Evolutionary conservation across 2,888 invertebrate species (phyloP).

Genomic region (Notodonta ziczac): DNA sequence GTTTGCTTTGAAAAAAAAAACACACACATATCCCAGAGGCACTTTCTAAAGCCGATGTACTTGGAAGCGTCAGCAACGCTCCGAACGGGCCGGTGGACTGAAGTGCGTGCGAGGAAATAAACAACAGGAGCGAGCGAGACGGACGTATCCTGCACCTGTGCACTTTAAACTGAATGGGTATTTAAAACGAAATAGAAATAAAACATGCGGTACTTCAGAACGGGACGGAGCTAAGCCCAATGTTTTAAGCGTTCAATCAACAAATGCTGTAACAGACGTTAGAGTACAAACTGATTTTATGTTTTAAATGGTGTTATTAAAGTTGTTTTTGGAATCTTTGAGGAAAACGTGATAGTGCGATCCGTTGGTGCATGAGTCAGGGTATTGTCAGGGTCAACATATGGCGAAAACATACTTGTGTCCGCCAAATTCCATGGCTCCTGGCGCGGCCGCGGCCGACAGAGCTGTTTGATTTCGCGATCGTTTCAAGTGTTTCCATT

Average conservation of each 20-base stretch:
- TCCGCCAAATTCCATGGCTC: slow-evolving; percentile 66
- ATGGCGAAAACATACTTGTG: slow-evolving; percentile 70
- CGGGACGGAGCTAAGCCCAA: slow-evolving; percentile 56
- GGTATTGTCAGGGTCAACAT: slow-evolving; percentile 81
- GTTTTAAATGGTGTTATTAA: slow-evolving; percentile 21
- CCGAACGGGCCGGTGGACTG: slow-evolving; percentile 63
- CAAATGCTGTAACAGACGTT: slow-evolving; percentile 46
- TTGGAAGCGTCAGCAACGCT: slow-evolving; percentile 50
- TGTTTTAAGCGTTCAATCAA: slow-evolving; percentile 22
- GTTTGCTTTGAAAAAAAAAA: slow-evolving; percentile 38
- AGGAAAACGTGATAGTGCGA: slow-evolving; percentile 35
- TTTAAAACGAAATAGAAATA: slow-evolving; percentile 63
- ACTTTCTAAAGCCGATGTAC: slow-evolving; percentile 53
- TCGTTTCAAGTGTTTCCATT: slow-evolving; percentile 21
- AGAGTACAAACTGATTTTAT: slow-evolving; percentile 27
- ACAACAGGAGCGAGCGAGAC: slow-evolving; percentile 70
- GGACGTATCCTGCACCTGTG: slow-evolving; percentile 73
- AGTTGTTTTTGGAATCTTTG: slow-evolving; percentile 15
- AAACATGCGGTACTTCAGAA: slow-evolving; percentile 71
- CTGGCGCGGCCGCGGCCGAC: slow-evolving; percentile 41
- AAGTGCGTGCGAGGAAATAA: slow-evolving; percentile 54
- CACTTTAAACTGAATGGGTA: slow-evolving; percentile 76
- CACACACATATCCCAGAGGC: slow-evolving; percentile 47
- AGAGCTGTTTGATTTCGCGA: slow-evolving; percentile 29
- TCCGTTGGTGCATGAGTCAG: slow-evolving; percentile 38